These are phyloP conservation scores for Heliothis peltigera DNA, from an alignment of 2,888 invertebrate species.

Conservation along the genomic window DNA sequence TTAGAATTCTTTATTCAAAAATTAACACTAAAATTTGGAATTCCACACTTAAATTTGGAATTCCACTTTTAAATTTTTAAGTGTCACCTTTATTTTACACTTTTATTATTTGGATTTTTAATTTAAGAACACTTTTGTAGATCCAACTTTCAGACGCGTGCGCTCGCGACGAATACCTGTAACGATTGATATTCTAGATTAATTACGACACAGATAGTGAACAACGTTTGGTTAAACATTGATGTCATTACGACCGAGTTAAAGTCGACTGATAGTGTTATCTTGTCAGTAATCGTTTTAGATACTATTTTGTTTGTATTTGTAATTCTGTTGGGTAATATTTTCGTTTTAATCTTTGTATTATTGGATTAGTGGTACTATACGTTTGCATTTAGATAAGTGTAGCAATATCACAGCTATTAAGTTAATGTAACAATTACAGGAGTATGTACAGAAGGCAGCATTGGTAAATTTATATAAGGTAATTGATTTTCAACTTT, in stretches of 20 bases:
- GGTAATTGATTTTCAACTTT: too few relatives aligned
- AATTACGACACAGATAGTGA: constrained; percentile 55
- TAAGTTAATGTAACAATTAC: too few relatives aligned
- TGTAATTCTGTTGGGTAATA: constrained; percentile 25
- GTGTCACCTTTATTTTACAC: constrained; percentile 9
- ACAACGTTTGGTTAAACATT: constrained; percentile 65
- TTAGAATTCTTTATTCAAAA: too few relatives aligned
- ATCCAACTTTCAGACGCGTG: constrained; percentile 30
- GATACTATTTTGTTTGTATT: constrained; percentile 17
- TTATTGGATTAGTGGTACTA: too few relatives aligned
- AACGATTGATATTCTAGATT: constrained; percentile 54
- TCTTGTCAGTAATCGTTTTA: constrained; percentile 49
- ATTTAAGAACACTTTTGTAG: constrained; percentile 9
- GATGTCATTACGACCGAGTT: constrained; percentile 64
- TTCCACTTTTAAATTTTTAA: background rate
- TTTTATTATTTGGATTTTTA: constrained; percentile 24
- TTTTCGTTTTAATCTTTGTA: constrained; percentile 8
- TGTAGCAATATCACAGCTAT: too few relatives aligned
- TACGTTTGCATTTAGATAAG: too few relatives aligned
- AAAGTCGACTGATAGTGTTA: constrained; percentile 55
- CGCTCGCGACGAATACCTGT: constrained; percentile 51
- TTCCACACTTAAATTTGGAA: constrained; percentile 6
- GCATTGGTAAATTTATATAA: too few relatives aligned
- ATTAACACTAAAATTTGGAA: constrained; percentile 16
- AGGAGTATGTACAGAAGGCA: too few relatives aligned